phyloP scores from a whole-genome alignment of 2,797 vertebrate genomes.

The Telmatherina bonti region DNA sequence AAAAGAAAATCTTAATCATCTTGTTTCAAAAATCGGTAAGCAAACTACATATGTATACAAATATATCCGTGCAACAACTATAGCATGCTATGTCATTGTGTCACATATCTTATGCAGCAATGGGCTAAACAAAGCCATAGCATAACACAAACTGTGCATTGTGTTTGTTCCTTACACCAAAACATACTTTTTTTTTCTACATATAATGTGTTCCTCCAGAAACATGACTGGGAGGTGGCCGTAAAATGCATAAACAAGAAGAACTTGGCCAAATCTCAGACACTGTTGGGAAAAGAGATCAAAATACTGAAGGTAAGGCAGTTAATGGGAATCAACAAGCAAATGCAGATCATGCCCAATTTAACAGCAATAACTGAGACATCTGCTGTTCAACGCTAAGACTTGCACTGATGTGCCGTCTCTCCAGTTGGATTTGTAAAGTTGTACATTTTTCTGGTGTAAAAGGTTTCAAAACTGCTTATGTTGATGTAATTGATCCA shows the following conservation, averaged over 20 bases:
- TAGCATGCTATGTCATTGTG: not conserved
- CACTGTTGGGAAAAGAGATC: conserved; percentile 96
- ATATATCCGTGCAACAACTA: not conserved
- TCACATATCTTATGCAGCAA: not conserved
- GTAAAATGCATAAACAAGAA: conserved; percentile 99
- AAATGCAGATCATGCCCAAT: not conserved
- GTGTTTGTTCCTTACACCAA: not conserved
- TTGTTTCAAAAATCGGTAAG: not conserved
- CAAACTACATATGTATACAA: not conserved
- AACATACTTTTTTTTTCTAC: not conserved
- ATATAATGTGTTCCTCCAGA: conserved; percentile 79
- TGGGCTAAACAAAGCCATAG: not conserved
- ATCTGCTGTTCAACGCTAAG: no score
- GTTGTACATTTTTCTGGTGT: not conserved
- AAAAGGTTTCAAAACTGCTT: not conserved
- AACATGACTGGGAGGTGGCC: conserved; percentile 96
- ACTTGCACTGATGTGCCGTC: no score
- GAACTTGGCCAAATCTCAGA: conserved; percentile 96
- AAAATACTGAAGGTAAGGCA: conserved; percentile 95
- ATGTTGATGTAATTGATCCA: not conserved
- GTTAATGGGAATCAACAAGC: not conserved
- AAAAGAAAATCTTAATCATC: no score
- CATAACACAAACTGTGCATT: no score
- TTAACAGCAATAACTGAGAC: not conserved
- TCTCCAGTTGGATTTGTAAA: not conserved